Evolutionary conservation across 2,888 invertebrate genomes (phyloP).

Genomic region (Barypeithes pellucidus): DNA sequence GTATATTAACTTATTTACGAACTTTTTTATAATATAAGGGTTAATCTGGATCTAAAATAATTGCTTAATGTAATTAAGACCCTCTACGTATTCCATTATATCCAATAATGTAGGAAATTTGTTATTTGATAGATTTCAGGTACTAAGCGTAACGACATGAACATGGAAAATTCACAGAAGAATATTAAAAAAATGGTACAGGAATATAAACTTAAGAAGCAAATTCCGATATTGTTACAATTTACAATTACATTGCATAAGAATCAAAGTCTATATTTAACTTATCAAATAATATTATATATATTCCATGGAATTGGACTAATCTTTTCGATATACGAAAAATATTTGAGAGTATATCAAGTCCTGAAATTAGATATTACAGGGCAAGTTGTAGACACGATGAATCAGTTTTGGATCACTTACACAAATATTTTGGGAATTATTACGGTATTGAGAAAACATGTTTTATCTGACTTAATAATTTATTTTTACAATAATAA

Average conservation of each 20-base stretch:
- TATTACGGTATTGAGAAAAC: not conserved
- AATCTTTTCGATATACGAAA: not conserved
- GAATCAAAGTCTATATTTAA: not conserved
- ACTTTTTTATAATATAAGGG: not conserved
- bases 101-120: not conserved
- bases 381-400: not conserved
- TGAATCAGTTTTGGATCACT: not conserved
- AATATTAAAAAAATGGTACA: not conserved
- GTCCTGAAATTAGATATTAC: not conserved
- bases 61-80: too few relatives aligned
- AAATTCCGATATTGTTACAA: not conserved
- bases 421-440: not conserved
- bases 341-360: not conserved
- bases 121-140: too few relatives aligned
- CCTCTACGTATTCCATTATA: not conserved
- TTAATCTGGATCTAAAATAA: not conserved
- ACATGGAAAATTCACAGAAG: not conserved
- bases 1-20: not conserved
- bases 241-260: not conserved
- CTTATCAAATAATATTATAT: not conserved
- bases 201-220: not conserved
- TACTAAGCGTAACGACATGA: not conserved
- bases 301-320: not conserved
- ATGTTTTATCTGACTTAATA: not conserved
- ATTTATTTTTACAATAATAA: not conserved